A percentile compares a stretch with the other conserved stretches of the same genome.
Evolutionary conservation across 2,888 invertebrate species (phyloP).

Genomic region (Acleris literana): DNA sequence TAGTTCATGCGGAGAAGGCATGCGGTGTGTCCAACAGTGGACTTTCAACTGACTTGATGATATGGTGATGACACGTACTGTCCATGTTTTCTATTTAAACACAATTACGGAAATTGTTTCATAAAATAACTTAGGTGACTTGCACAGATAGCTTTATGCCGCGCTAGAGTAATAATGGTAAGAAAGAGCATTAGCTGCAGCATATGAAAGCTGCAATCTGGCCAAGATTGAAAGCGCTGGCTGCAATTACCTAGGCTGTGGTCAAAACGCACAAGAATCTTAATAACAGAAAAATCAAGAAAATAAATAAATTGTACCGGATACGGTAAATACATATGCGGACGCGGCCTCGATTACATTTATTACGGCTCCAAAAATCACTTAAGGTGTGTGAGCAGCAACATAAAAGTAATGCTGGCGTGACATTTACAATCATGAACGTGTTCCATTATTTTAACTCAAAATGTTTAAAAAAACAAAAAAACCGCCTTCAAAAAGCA

Average conservation of each 20-base stretch:
- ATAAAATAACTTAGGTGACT: slow-evolving; percentile 22
- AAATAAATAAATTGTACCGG: not conserved
- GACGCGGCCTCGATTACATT: too few relatives aligned
- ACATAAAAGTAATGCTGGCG: too few relatives aligned
- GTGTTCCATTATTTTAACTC: too few relatives aligned
- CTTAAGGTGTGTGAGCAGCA: too few relatives aligned
- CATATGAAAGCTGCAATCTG: slow-evolving; percentile 29
- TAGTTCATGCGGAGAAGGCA: too few relatives aligned
- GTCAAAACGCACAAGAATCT: slow-evolving; percentile 26
- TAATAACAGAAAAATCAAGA: slow-evolving; percentile 20
- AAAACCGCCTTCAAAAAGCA: too few relatives aligned
- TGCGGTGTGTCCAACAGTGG: too few relatives aligned
- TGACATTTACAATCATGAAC: too few relatives aligned
- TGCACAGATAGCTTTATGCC: slow-evolving; percentile 6
- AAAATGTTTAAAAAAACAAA: too few relatives aligned
- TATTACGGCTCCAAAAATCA: too few relatives aligned
- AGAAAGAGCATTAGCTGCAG: slow-evolving; percentile 30
- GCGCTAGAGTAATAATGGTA: slow-evolving; percentile 17
- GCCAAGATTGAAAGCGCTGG: slow-evolving; percentile 23
- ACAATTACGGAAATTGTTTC: slow-evolving; percentile 18
- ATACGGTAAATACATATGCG: not conserved
- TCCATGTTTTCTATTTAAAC: not conserved
- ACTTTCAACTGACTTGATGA: too few relatives aligned
- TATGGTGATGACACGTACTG: too few relatives aligned
- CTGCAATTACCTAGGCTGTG: slow-evolving; percentile 24